Conservation (phyloP, 92 coral and sea anemone genomes). For the Phymanthus crucifer region DNA sequence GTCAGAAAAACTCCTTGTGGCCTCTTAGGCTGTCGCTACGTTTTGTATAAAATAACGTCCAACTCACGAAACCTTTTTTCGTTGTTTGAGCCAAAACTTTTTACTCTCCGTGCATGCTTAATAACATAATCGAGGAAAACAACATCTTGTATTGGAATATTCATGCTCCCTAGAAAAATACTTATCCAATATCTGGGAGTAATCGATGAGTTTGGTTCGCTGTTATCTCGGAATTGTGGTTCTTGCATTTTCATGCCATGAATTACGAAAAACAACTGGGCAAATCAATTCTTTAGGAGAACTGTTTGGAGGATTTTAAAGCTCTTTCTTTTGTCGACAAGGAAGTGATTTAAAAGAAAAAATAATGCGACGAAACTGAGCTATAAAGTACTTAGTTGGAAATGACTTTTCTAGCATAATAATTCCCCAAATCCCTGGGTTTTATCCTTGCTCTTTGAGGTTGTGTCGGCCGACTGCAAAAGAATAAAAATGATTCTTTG, state of each 20-base stretch:
- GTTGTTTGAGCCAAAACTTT: neutral
- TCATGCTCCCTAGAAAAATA: neutral
- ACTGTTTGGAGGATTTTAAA: neutral
- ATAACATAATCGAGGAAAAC: neutral
- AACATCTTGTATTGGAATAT: neutral
- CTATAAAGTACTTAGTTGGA: neutral
- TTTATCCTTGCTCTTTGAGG: neutral
- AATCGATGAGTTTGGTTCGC: slow-evolving; percentile 2
- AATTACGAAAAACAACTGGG: neutral
- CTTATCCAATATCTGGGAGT: neutral
- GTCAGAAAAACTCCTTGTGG: slow-evolving; percentile 15
- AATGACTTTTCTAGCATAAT: neutral
- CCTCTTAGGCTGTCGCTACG: slow-evolving; percentile 10
- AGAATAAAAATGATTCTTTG: neutral
- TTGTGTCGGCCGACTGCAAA: slow-evolving; percentile 15
- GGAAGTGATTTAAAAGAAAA: neutral
- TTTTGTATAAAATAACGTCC: neutral
- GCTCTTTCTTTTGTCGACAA: neutral
- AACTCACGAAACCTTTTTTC: neutral
- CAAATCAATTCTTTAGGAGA: neutral
- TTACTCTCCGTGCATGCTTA: neutral
- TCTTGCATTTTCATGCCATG: neutral
- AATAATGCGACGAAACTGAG: neutral
- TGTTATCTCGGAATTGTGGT: slow-evolving; percentile 4
- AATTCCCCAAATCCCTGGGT: neutral